phyloP scores from a whole-genome alignment of 2,888 invertebrate genomes.

The Eupsilia transversa region DNA sequence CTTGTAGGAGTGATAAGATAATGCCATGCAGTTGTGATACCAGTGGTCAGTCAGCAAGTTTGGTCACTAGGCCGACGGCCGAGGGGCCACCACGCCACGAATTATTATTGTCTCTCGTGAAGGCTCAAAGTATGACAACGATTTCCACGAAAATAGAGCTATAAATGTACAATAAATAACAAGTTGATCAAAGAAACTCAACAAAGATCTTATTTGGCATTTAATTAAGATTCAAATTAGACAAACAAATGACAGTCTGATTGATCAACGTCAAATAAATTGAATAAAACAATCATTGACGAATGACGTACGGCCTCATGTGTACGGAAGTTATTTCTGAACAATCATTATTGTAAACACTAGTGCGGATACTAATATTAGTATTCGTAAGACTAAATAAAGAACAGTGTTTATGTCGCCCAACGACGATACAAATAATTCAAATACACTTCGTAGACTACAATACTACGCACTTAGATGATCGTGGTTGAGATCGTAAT shows the following conservation, averaged over 20 bases:
- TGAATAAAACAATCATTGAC: constrained; percentile 50
- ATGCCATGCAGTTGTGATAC: not conserved
- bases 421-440: constrained; percentile 7
- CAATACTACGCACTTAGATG: not conserved
- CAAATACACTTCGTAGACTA: constrained; percentile 12
- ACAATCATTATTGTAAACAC: constrained; percentile 31
- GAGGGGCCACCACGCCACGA: not conserved
- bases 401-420: not conserved
- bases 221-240: not conserved
- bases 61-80: not conserved
- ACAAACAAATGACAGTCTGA: constrained; percentile 31
- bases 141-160: not conserved
- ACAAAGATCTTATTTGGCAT: constrained; percentile 10
- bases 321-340: constrained; percentile 50
- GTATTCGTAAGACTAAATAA: constrained; percentile 18
- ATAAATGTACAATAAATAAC: not conserved
- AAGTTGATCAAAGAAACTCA: constrained; percentile 3
- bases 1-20: not conserved
- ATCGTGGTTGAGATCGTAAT: not conserved
- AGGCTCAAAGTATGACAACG: not conserved
- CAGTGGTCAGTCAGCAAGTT: not conserved
- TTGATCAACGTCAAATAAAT: constrained; percentile 53
- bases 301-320: constrained; percentile 39
- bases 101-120: not conserved
- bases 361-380: constrained; percentile 12